Percentiles rank a stretch among this genome's conserved stretches.
Evolutionary conservation across 2,888 invertebrate species (phyloP).

Genomic region (Drosophila mercatorum): DNA sequence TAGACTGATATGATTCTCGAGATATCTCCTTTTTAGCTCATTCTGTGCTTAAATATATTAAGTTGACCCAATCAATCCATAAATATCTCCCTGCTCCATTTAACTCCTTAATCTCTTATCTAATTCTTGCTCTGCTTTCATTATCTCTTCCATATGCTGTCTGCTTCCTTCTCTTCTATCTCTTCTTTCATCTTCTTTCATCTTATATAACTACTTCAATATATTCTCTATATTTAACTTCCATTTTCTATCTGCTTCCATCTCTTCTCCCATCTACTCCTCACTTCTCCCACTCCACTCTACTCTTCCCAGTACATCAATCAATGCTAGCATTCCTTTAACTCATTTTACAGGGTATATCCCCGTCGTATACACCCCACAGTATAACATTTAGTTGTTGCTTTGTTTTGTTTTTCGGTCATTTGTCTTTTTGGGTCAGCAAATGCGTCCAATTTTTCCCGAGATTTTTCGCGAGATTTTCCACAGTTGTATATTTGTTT

Average conservation of each 20-base stretch:
- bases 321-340: no score
- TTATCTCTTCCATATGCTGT: no score
- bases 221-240: background rate
- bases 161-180: no score
- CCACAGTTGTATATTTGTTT: slow-evolving; percentile 55
- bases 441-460: slow-evolving; percentile 66
- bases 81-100: background rate
- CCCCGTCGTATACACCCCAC: background rate
- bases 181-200: no score
- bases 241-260: background rate
- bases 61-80: background rate
- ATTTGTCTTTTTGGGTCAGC: slow-evolving; percentile 68
- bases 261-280: background rate
- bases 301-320: background rate
- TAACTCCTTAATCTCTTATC: background rate
- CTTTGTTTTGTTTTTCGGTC: slow-evolving; percentile 33
- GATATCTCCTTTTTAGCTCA: no score
- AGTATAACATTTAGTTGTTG: background rate
- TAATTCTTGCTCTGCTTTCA: no score
- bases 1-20: no score
- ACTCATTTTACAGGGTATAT: background rate
- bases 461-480: slow-evolving; percentile 54
- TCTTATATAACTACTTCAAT: no score
- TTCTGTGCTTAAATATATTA: background rate
- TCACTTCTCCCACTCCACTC: background rate